These are phyloP conservation scores for Asobara japonica DNA, from an alignment of 1,140 invertebrate species.

Conservation along the genomic window DNA sequence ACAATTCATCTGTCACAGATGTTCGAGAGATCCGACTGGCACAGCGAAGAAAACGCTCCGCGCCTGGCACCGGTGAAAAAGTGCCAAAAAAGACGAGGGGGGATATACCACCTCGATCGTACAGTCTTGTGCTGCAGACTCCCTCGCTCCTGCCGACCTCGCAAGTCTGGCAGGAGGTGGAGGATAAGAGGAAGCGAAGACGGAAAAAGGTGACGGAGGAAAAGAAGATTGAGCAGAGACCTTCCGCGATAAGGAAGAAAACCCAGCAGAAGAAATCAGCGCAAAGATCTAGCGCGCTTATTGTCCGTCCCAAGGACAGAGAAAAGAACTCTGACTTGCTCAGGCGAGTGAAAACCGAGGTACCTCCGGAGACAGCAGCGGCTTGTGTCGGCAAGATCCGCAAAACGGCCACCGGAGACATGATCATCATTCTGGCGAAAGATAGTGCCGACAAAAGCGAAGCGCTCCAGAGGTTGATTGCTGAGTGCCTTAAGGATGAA, in stretches of 20 bases:
- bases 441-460: neutral
- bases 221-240: neutral
- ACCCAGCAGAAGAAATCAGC: neutral
- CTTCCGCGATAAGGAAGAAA: neutral
- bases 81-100: no score
- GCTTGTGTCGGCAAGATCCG: conserved; percentile 15
- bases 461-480: neutral
- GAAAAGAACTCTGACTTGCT: conserved; percentile 1
- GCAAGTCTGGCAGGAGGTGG: no score
- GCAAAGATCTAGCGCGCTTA: neutral
- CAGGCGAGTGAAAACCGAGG: neutral
- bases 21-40: no score
- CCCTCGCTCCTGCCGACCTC: no score
- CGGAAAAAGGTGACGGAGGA: neutral
- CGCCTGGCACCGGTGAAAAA: no score
- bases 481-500: neutral
- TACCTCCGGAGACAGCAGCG: neutral
- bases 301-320: neutral
- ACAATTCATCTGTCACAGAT: no score
- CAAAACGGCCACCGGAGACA: neutral
- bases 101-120: no score
- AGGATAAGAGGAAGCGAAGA: neutral
- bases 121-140: no score
- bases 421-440: conserved; percentile 12
- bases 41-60: no score